phyloP scores from a whole-genome alignment of 2,888 invertebrate species.

The Lasioglossum vierecki region DNA sequence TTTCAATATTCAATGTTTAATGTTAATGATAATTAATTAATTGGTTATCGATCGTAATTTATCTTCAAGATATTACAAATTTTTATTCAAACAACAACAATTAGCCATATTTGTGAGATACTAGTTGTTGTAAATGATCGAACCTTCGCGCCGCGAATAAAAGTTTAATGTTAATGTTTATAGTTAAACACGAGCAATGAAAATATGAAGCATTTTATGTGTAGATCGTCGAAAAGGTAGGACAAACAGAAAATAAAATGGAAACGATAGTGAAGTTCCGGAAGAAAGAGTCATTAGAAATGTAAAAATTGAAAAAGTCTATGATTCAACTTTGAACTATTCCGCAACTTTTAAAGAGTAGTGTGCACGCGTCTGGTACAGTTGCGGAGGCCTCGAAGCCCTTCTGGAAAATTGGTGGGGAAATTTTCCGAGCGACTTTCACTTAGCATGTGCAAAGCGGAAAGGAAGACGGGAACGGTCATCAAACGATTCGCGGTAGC shows the following conservation, averaged over 20 bases:
- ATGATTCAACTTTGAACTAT: neutral
- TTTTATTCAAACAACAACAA: no score
- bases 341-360: neutral
- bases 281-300: neutral
- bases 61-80: no score
- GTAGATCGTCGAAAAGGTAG: neutral
- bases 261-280: neutral
- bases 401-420: neutral
- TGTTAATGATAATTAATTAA: no score
- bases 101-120: no score
- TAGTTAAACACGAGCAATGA: neutral
- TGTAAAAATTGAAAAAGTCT: neutral
- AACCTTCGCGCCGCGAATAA: no score
- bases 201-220: neutral
- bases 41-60: no score
- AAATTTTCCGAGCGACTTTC: neutral
- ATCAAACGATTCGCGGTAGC: constrained; percentile 43
- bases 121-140: no score
- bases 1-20: neutral
- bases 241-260: neutral
- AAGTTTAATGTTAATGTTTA: no score
- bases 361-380: neutral
- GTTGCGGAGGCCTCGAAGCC: neutral
- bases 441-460: neutral
- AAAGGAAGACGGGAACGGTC: constrained; percentile 4